A percentile compares a stretch with the other conserved stretches of the same genome.
These are phyloP conservation scores for Hemicentrotus pulcherrimus DNA, from an alignment of 35 echinoderm and acorn worm species.

Conservation along the genomic window DNA sequence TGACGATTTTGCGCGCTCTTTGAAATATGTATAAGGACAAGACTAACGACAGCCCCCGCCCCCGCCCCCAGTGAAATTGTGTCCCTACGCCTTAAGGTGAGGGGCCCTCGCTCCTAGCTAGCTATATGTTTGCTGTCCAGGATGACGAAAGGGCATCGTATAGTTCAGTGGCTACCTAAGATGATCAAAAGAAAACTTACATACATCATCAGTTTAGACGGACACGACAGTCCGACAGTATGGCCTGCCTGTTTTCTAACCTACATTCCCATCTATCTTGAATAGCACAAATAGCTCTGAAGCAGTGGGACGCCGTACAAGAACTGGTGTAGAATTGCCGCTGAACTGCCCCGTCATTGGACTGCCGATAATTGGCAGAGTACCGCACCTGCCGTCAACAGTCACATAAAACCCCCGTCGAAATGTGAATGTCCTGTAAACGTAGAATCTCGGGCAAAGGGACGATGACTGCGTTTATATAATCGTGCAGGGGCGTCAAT, in stretches of 20 bases:
- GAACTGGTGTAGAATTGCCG: background rate
- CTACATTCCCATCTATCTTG: background rate
- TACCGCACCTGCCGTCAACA: background rate
- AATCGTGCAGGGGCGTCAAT: background rate
- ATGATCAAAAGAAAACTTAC: background rate
- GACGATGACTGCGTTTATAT: background rate
- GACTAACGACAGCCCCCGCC: too few species aligned
- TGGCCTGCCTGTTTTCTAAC: background rate
- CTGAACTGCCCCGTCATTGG: background rate
- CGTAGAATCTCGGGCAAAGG: background rate
- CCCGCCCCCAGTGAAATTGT: too few species aligned
- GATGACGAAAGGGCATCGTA: background rate
- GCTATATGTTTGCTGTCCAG: background rate
- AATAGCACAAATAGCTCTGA: slow-evolving; percentile 17
- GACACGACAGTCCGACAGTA: background rate
- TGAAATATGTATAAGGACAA: too few species aligned
- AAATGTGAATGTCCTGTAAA: slow-evolving; percentile 12
- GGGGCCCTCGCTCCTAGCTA: background rate
- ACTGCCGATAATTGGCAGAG: background rate
- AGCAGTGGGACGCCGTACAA: background rate
- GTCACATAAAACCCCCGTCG: slow-evolving; percentile 6
- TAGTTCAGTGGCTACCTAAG: background rate
- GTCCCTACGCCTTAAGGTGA: too few species aligned
- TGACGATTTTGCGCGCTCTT: too few species aligned
- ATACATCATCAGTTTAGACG: background rate